Evolutionary conservation across 2,888 invertebrate species (phyloP), one percentile per base, ranked within the genome.

Genomic region (Drosophila testacea): DNA sequence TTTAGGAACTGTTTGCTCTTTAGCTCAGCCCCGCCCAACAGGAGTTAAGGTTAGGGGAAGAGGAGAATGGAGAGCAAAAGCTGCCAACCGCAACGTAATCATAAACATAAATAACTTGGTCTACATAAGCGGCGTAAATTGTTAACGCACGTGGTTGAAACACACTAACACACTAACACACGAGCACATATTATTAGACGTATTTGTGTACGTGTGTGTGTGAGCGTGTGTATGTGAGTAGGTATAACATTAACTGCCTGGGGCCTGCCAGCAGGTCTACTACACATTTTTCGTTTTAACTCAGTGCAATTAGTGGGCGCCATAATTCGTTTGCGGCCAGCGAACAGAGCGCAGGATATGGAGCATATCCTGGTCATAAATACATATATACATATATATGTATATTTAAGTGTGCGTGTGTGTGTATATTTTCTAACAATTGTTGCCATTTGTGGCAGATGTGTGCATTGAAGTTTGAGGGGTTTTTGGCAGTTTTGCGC

Each of bases 231-330:
- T 41, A 27, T 44, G 46, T 69, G 38, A 55, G 51, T 44, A 38
- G 28, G 50, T 55, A 51, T 66, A 66, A 68, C 77, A 76, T 67
- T 78, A 78, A 76, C 83, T 76, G 69, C 75, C 73, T 67, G 57
- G 46, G 41, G 69, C 48, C 52, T 68, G 70, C 50, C 56, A 47
- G 67, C 27, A 59, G 72, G 48, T 71, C 72, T 84, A 85, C 72
- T 84, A 85, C 85, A 88, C 72, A 77, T 61, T 82, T 87, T 87
- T 87, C 88, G 88, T 87, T 84, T 87, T 79, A 83, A 69, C 88
- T 73, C 66, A 47, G 73, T 70, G 83, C 88, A 84, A 87, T 84
- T 84, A 84, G 84, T 82, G 73, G 81, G 73, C 71, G 70, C 77
- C 88, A 81, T 85, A 87, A 88, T 83, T 85, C 79, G 79, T 76